These are phyloP conservation scores for Diadumene lineata DNA, from an alignment of 92 coral and sea anemone species.

Conservation along the genomic window DNA sequence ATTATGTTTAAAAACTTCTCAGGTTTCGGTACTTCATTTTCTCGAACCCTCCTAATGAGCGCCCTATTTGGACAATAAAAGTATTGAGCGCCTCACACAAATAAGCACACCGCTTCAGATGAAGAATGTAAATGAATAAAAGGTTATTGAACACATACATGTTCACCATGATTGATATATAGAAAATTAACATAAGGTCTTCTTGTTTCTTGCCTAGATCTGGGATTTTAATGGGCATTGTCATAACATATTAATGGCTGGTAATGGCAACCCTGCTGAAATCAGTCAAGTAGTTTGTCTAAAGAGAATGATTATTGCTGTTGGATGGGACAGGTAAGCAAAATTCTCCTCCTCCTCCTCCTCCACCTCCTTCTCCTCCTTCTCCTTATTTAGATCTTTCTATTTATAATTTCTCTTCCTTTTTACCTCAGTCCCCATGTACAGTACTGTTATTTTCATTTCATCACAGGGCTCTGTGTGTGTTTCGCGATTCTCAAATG, in stretches of 20 bases:
- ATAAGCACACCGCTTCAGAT: no score
- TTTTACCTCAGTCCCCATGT: background rate
- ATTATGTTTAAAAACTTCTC: no score
- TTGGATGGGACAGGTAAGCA: conserved; percentile 95
- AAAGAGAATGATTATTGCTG: conserved; percentile 85
- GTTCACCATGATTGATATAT: no score
- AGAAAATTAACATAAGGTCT: background rate
- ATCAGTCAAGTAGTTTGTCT: conserved; percentile 90
- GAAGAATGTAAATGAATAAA: no score
- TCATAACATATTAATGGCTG: conserved; percentile 95
- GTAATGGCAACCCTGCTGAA: conserved; percentile 93
- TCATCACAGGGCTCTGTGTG: conserved; percentile 75
- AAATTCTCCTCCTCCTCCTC: background rate
- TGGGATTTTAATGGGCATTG: conserved; percentile 99
- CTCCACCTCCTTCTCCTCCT: background rate
- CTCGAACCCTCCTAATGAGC: no score
- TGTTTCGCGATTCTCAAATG: conserved; percentile 89
- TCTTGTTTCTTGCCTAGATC: conserved; percentile 51
- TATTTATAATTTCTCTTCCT: no score
- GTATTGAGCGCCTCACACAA: no score
- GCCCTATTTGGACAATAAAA: no score
- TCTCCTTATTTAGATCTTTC: no score
- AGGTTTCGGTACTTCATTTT: no score
- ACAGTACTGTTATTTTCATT: background rate
- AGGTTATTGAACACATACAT: no score